Evolutionary conservation across 1,140 invertebrate genomes (phyloP).

Genomic region (Megalopta genalis): DNA sequence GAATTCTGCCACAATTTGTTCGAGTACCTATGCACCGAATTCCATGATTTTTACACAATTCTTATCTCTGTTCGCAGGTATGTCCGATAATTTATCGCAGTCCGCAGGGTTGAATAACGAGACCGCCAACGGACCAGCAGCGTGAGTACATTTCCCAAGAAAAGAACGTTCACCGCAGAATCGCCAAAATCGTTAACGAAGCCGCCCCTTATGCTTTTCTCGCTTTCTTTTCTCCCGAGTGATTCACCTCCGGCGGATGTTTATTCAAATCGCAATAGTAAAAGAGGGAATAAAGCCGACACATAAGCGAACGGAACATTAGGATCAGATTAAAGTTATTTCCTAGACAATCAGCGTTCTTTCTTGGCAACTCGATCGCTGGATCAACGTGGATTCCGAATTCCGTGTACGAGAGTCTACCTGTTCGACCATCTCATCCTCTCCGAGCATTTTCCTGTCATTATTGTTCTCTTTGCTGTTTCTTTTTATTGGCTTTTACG

Average conservation of each 20-base stretch:
- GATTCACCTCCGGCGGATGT: slow-evolving; percentile 2
- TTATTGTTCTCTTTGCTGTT: not conserved
- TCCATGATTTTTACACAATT: not conserved
- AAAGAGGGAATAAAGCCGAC: not conserved
- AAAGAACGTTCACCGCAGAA: not conserved
- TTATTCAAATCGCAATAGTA: slow-evolving; percentile 16
- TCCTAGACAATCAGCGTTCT: not conserved
- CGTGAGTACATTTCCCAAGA: slow-evolving; percentile 10
- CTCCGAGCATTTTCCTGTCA: not conserved
- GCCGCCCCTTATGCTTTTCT: not conserved
- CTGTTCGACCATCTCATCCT: not conserved
- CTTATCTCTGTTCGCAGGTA: slow-evolving; percentile 25
- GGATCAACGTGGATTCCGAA: slow-evolving; percentile 5
- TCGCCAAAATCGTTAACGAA: slow-evolving; percentile 9
- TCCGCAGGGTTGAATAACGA: too few relatives aligned
- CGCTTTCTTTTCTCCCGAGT: not conserved
- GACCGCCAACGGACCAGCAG: too few relatives aligned
- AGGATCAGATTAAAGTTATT: slow-evolving; percentile 24
- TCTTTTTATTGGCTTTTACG: too few relatives aligned
- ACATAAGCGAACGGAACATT: not conserved
- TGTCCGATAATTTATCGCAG: not conserved
- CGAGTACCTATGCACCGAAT: not conserved
- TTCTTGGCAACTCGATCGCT: too few relatives aligned
- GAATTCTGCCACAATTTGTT: not conserved
- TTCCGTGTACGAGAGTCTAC: slow-evolving; percentile 2